Evolutionary conservation across 2,113 vertebrate species (phyloP), one percentile per base, ranked within the genome.

Genomic region (Struthidea cinerea): DNA sequence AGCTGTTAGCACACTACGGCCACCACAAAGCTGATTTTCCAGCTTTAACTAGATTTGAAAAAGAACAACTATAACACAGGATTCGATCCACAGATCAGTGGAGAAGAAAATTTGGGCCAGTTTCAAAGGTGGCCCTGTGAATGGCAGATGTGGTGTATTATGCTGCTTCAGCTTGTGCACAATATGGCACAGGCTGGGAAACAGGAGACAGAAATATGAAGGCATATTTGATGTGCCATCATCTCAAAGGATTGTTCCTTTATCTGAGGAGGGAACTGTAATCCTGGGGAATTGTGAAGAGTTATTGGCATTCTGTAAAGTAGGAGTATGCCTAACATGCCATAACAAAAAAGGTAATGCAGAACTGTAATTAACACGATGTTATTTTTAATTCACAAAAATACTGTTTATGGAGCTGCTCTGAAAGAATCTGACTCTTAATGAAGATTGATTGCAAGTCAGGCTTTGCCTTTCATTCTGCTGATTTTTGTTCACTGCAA

Each of bases 331-430:
- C 90, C 81, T 96, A 97, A 96, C 94, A 88, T 93, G 91, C 95
- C 97, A 90, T 91, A 96, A 96, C 93, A 97, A 94, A 92, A 95
- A 91, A 96, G 93, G 94, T 97, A 96, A 97, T 77, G 78, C 94
- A 96, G 93, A 92, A 85, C 95, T 95, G 93, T 95, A 97, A 96
- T 95, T 97, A 97, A 95, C 86, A 92, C 4, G 0, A 93, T 94
- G 92, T 94, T 97, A 96, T 94, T 97, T 93, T 95, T 96, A 96
- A 97, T 97, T 95, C 89, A 95, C 82, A 92, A 94, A 91, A 96
- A 95, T 89, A 90, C 87, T 96, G 83, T 97, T 96, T 96, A 92
- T 94, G 91, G 93, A 88, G 56, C 80, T 90, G 41, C 71, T 52
- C 75, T 81, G 88, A 93, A 94, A 92, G 94, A 93, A 91, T 76